These are phyloP conservation scores for Caiman crocodilus DNA, from an alignment of 2,797 vertebrate genomes.

Conservation along the genomic window DNA sequence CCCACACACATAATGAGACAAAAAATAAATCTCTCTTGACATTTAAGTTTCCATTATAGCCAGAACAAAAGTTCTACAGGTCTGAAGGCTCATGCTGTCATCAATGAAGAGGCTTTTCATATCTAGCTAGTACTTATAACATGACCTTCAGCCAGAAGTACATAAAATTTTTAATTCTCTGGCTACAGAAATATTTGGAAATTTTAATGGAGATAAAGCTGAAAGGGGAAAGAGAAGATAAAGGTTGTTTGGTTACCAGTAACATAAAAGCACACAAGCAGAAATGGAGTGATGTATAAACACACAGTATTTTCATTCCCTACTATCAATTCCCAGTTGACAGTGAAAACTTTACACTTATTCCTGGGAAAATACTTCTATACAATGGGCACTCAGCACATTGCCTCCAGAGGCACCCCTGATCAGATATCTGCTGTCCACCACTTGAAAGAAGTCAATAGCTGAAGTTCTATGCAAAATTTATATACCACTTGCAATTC, in stretches of 20 bases:
- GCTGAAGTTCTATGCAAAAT: neutral
- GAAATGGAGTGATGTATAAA: neutral
- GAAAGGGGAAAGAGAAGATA: neutral
- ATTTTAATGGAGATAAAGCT: neutral
- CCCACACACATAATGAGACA: neutral
- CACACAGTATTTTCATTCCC: accelerated
- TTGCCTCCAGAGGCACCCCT: neutral
- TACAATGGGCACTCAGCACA: neutral
- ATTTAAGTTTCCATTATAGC: neutral
- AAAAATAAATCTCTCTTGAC: neutral
- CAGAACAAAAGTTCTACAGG: neutral
- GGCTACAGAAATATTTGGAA: neutral
- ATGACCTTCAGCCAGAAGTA: neutral
- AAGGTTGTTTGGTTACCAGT: neutral
- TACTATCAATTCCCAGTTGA: neutral
- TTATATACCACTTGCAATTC: neutral
- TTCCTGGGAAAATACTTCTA: neutral
- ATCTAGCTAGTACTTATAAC: neutral
- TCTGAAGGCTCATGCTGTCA: neutral
- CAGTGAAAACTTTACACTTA: neutral
- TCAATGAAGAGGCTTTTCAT: neutral
- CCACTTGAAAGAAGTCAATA: neutral
- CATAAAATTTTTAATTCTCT: neutral
- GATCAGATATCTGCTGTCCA: neutral
- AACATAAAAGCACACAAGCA: neutral